These are phyloP conservation scores for Caenorhabditis parvicauda DNA, from an alignment of 2,888 invertebrate species.

Conservation along the genomic window DNA sequence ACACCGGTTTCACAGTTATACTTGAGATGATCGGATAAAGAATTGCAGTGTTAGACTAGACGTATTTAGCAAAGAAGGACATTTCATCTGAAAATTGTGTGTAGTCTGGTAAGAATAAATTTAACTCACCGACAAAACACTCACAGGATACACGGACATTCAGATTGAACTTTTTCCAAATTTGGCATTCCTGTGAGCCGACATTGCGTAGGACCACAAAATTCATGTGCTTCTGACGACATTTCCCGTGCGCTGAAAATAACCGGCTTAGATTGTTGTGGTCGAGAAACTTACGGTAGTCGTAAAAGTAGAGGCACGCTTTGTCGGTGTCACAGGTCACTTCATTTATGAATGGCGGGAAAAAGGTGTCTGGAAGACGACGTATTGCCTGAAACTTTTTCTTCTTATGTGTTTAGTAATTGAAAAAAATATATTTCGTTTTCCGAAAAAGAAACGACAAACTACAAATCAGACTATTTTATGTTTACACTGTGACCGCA, in stretches of 20 bases:
- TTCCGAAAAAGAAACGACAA: too few relatives aligned
- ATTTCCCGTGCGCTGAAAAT: constrained; percentile 62
- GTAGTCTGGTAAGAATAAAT: background rate
- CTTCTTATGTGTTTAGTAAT: constrained; percentile 7
- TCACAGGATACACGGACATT: constrained; percentile 63
- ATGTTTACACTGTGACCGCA: too few relatives aligned
- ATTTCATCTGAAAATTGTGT: constrained; percentile 54
- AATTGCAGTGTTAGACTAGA: constrained; percentile 36
- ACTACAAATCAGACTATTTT: too few relatives aligned
- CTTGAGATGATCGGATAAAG: too few relatives aligned
- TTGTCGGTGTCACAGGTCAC: constrained; percentile 63
- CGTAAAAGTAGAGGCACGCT: constrained; percentile 62
- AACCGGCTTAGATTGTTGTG: constrained; percentile 3
- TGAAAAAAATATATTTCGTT: constrained; percentile 7
- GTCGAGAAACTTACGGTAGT: constrained; percentile 45
- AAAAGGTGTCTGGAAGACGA: constrained; percentile 59
- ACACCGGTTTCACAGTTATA: too few relatives aligned
- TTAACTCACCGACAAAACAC: constrained; percentile 60
- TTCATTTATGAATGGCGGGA: constrained; percentile 63
- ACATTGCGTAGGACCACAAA: constrained; percentile 62
- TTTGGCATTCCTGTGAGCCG: constrained; percentile 59
- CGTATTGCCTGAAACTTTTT: constrained; percentile 50
- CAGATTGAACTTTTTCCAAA: constrained; percentile 62
- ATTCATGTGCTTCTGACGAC: constrained; percentile 63
- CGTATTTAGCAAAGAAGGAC: constrained; percentile 63